phyloP scores from a whole-genome alignment of 2,797 vertebrate genomes.

The Threskiornis aethiopicus region DNA sequence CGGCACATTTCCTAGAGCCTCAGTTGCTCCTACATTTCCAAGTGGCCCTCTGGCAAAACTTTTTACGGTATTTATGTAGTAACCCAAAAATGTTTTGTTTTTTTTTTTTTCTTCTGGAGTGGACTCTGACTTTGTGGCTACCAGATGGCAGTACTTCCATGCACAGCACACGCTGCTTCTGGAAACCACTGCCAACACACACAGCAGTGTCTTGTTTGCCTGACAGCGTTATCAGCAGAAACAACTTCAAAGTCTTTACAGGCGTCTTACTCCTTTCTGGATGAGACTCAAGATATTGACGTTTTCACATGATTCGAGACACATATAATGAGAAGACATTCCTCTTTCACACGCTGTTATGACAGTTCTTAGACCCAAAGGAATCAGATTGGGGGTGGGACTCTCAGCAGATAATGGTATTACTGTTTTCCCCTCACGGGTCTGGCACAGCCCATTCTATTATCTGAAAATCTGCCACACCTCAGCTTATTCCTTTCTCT shows the following conservation, averaged over 20 bases:
- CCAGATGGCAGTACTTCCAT: too few relatives aligned
- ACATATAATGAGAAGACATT: background rate
- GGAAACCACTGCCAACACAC: background rate
- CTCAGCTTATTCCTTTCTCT: background rate
- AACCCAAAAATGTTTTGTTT: background rate
- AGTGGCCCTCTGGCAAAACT: background rate
- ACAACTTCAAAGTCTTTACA: background rate
- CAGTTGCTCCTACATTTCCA: background rate
- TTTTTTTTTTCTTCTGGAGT: background rate
- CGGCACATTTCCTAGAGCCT: background rate
- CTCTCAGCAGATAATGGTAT: background rate
- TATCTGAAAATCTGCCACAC: background rate
- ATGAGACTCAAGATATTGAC: background rate
- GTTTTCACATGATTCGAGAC: background rate
- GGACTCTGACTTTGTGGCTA: background rate
- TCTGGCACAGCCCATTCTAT: background rate
- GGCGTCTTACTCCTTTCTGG: background rate
- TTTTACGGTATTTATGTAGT: fast-evolving
- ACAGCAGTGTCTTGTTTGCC: fast-evolving
- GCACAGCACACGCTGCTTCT: background rate
- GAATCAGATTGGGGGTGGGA: background rate
- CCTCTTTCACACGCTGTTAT: background rate
- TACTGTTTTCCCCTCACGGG: background rate
- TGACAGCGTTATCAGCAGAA: background rate
- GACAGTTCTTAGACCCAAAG: background rate